These are phyloP conservation scores for Danio choprae DNA, from an alignment of 2,797 vertebrate species.

Conservation along the genomic window DNA sequence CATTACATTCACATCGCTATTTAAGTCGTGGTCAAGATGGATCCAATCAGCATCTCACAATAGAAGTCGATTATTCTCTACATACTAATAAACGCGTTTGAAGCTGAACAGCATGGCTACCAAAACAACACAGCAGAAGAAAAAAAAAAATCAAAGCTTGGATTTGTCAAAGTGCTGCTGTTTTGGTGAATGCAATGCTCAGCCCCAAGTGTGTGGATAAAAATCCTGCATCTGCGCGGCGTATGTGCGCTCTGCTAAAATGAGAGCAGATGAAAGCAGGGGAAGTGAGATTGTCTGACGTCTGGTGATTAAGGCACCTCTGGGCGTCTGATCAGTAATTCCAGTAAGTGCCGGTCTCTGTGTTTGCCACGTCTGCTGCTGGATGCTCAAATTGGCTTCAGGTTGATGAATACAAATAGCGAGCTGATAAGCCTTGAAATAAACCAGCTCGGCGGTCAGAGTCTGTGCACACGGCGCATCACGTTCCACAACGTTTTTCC, in stretches of 20 bases:
- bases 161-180: neutral
- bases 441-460: neutral
- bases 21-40: conserved; percentile 26
- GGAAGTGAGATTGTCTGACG: conserved; percentile 16
- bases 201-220: neutral
- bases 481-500: conserved; percentile 29
- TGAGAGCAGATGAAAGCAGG: conserved; percentile 17
- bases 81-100: conserved; percentile 1
- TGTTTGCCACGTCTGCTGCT: neutral
- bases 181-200: neutral
- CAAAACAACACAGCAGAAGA: neutral
- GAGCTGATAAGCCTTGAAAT: conserved; percentile 21
- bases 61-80: conserved; percentile 12
- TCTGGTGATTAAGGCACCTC: conserved; percentile 33
- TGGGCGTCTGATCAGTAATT: conserved; percentile 40
- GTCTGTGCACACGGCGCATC: neutral
- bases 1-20: conserved; percentile 39
- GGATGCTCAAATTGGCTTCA: conserved; percentile 27
- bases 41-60: conserved; percentile 20
- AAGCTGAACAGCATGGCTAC: neutral
- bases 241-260: conserved; percentile 7
- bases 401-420: conserved; percentile 47
- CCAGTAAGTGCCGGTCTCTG: neutral
- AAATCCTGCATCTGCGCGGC: neutral
- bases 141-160: neutral